Conservation (phyloP, 2,888 invertebrate genomes). For the Pyralis farinalis region DNA sequence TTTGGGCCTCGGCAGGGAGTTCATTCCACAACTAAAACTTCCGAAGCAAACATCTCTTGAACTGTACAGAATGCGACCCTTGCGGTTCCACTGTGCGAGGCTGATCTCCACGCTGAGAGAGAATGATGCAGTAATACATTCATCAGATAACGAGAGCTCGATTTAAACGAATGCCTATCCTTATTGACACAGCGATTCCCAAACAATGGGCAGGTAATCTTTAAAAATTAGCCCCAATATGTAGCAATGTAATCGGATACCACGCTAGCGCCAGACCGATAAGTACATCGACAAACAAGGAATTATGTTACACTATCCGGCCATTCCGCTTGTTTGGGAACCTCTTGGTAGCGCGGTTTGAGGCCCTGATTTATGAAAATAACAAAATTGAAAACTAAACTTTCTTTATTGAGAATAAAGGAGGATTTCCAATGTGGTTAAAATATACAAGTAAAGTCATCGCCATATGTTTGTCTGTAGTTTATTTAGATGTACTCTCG, state of each 20-base stretch:
- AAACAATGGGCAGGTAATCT: conserved; percentile 11
- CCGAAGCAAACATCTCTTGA: no score
- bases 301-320: conserved; percentile 64
- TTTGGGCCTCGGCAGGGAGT: no score
- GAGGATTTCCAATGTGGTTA: neutral
- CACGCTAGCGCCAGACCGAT: conserved; percentile 23
- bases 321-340: conserved; percentile 47
- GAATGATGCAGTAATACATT: no score
- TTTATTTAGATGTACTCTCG: no score
- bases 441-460: neutral
- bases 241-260: conserved; percentile 25
- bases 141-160: no score
- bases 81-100: no score
- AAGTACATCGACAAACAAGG: conserved; percentile 48
- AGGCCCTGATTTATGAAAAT: conserved; percentile 19
- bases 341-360: conserved; percentile 27
- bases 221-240: conserved; percentile 25
- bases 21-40: no score
- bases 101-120: no score
- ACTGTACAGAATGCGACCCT: no score
- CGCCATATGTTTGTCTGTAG: neutral
- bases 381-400: conserved; percentile 18
- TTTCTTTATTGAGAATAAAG: neutral
- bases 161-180: no score
- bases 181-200: neutral